Base-by-base conservation (phyloP, 2,888 invertebrate genomes). In the Scotopteryx bipunctaria region DNA sequence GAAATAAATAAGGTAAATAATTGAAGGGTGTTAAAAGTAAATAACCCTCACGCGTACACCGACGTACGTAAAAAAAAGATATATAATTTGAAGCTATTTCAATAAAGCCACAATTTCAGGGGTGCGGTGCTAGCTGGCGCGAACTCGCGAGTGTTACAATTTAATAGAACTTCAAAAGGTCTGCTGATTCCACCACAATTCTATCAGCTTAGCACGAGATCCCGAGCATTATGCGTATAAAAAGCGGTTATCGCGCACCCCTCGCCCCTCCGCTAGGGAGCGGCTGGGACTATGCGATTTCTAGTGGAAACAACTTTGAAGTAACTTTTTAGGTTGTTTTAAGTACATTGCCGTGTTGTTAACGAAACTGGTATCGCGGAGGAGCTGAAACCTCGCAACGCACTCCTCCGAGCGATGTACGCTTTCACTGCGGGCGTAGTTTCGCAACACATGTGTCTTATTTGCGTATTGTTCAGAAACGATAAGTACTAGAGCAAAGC, bases 151-250 rank as follows among this genome's bases (percentile, higher is more conserved):
- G 80, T 86, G 86, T 81, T 86, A 85, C 87, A 83, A 89, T 88
- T 87, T 89, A 89, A 89, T 89, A 88, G 86, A 87, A 89, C 80
- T 87, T 88, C 87, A 88, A 89, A 88, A 83, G 89, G 86, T 82
- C 83, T 83, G 84, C 81, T 85, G 87, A 87, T 86, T 84, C 86
- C 79, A 73, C 83, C 87, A 85, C 89, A 88, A 89, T 89, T 89
- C 89, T 86, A 89, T 89, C 88, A 89, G 89, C 89, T 89, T 89
- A 89, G 86, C 83, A 78, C 76, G 81, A 79, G 84, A 86, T 86
- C 84, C 84, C 79, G 72, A 67, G 84, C 82, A 87, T 89, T 88
- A 89, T 86, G 86, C 84, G 86, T 86, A 87, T 85, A 87, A 89
- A 89, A 87, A 86, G 86, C 80, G 85, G 88, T 88, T 89, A 88